Conservation (phyloP, 2,113 vertebrate genomes). For the Pantherophis guttatus region DNA sequence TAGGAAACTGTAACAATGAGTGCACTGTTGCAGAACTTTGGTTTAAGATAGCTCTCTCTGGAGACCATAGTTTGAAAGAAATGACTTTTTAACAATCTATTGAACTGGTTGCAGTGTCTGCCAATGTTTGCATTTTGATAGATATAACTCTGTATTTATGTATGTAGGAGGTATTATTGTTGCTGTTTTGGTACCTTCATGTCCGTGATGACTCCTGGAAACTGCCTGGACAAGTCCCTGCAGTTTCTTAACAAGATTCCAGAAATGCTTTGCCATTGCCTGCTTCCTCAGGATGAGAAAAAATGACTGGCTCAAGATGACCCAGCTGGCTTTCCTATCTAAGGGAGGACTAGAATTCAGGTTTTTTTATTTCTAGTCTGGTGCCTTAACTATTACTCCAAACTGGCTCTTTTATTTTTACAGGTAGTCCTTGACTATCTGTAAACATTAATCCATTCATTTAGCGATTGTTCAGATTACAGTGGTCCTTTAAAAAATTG, state of each 20-base stretch:
- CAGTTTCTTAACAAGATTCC: neutral
- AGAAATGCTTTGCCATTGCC: neutral
- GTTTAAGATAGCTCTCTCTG: neutral
- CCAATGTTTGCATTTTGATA: neutral
- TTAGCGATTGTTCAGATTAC: too few species aligned
- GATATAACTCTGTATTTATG: neutral
- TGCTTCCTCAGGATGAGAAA: neutral
- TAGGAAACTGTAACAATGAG: neutral
- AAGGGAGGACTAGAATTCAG: neutral
- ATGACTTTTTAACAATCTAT: neutral
- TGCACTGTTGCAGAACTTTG: neutral
- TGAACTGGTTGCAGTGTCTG: neutral
- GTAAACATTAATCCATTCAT: too few species aligned
- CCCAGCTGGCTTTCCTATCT: neutral
- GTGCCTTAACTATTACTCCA: neutral
- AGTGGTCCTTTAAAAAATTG: too few species aligned
- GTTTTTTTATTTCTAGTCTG: neutral
- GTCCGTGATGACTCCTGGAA: neutral
- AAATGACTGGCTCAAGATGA: neutral
- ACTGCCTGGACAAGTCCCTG: neutral
- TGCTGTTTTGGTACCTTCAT: neutral
- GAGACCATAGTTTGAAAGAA: neutral
- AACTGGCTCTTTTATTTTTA: neutral
- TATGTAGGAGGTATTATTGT: neutral
- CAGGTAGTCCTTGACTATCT: neutral